Conservation (phyloP, 2,113 vertebrate genomes). For the Leuciscus idus region DNA sequence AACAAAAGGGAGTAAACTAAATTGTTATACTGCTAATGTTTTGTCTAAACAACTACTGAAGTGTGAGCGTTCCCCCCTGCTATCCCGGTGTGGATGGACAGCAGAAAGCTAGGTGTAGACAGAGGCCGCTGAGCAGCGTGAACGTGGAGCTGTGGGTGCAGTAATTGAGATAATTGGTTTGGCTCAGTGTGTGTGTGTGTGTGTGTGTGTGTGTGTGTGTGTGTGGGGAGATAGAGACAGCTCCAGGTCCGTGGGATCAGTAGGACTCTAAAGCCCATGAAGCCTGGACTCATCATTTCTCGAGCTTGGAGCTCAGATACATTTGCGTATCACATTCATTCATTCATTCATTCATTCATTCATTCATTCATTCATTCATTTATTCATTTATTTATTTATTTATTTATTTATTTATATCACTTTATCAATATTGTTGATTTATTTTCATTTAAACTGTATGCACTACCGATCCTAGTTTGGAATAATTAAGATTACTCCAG, state of each 20-base stretch:
- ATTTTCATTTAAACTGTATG: no score
- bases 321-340: background rate
- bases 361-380: no score
- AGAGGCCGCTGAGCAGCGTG: background rate
- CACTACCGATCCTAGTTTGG: no score
- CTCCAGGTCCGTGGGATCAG: background rate
- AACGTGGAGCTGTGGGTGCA: slow-evolving; percentile 7
- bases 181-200: slow-evolving; percentile 10
- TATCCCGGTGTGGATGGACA: background rate
- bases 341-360: no score
- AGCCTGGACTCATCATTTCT: background rate
- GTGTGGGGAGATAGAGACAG: slow-evolving; percentile 5
- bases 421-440: no score
- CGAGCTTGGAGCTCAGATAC: background rate
- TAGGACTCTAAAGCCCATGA: slow-evolving; percentile 28
- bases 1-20: background rate
- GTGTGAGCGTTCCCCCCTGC: background rate
- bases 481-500: no score
- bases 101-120: background rate
- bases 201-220: background rate
- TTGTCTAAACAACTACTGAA: background rate
- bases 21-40: background rate
- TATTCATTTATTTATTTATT: no score
- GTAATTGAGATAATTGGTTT: slow-evolving; percentile 52
- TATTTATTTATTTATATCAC: no score